Conservation (phyloP, 1,140 invertebrate species). For the Saxidomus purpurata region DNA sequence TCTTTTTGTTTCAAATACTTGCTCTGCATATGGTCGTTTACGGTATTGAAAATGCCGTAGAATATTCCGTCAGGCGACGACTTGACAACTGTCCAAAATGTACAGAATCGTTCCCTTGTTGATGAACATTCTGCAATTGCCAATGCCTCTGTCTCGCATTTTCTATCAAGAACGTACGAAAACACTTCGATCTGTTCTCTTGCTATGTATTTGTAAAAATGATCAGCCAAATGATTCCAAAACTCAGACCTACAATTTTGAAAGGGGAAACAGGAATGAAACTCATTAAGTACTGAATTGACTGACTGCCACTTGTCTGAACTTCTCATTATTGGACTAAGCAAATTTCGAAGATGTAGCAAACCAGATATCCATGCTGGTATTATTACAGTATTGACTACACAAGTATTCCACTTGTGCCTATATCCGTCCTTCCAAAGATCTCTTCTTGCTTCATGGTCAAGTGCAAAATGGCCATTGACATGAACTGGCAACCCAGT, state of each 20-base stretch:
- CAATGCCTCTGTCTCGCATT: not conserved
- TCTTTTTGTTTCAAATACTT: not conserved
- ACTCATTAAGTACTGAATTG: conserved; percentile 1
- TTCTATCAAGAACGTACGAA: not conserved
- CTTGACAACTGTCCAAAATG: not conserved
- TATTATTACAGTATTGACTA: conserved; percentile 69
- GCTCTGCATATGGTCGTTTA: not conserved
- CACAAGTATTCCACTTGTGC: conserved; percentile 51
- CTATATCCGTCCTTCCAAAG: conserved; percentile 76
- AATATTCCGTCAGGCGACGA: not conserved
- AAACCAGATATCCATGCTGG: conserved; percentile 74
- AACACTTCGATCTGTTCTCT: not conserved
- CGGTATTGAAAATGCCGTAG: not conserved
- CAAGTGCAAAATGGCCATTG: conserved; percentile 84
- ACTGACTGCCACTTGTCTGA: not conserved
- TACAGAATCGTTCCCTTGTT: not conserved
- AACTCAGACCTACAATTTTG: not conserved
- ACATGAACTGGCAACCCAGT: conserved; percentile 82
- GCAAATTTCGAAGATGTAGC: conserved; percentile 8
- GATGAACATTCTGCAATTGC: no score
- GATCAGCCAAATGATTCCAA: conserved; percentile 44
- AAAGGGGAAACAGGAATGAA: conserved; percentile 60
- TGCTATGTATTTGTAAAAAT: not conserved
- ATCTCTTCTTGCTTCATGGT: conserved; percentile 82
- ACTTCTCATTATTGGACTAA: not conserved